Evolutionary conservation across 1,140 invertebrate genomes (phyloP).

Genomic region (Pogonognathellus flavescens): DNA sequence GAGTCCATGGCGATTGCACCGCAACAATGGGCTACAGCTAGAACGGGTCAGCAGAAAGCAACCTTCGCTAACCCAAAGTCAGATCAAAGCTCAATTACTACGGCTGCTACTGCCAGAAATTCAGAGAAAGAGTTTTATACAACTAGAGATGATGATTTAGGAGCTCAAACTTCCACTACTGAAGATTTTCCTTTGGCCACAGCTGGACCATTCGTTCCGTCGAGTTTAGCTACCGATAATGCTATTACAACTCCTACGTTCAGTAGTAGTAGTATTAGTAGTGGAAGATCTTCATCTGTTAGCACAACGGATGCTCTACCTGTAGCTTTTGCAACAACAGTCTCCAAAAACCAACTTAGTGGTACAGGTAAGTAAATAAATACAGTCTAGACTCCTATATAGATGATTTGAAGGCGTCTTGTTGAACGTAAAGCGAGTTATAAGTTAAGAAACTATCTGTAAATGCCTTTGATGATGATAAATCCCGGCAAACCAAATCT

Average conservation of each 20-base stretch:
- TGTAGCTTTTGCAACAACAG: neutral
- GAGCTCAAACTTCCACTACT: neutral
- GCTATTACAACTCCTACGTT: neutral
- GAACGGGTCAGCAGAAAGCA: neutral
- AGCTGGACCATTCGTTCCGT: slow-evolving; percentile 16
- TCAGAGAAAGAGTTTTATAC: neutral
- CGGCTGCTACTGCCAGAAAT: slow-evolving; percentile 17
- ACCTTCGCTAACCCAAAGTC: slow-evolving; percentile 18
- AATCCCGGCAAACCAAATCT: slow-evolving; percentile 43
- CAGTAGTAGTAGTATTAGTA: too few species aligned
- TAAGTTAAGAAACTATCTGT: neutral
- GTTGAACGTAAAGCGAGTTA: neutral
- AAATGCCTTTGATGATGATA: slow-evolving; percentile 23
- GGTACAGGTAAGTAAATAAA: slow-evolving; percentile 9
- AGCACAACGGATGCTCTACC: slow-evolving; percentile 7
- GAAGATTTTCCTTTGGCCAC: slow-evolving; percentile 25
- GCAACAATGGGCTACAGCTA: slow-evolving; percentile 26
- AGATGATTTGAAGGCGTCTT: neutral
- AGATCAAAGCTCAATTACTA: neutral
- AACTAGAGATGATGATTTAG: neutral
- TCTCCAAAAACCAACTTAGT: neutral
- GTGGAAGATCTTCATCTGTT: too few species aligned
- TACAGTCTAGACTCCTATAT: neutral
- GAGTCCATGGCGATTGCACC: slow-evolving; percentile 1
- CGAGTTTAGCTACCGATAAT: neutral